These are phyloP conservation scores for Antedon mediterranea DNA, from an alignment of 53 echinoderm and acorn worm genomes.

Conservation along the genomic window DNA sequence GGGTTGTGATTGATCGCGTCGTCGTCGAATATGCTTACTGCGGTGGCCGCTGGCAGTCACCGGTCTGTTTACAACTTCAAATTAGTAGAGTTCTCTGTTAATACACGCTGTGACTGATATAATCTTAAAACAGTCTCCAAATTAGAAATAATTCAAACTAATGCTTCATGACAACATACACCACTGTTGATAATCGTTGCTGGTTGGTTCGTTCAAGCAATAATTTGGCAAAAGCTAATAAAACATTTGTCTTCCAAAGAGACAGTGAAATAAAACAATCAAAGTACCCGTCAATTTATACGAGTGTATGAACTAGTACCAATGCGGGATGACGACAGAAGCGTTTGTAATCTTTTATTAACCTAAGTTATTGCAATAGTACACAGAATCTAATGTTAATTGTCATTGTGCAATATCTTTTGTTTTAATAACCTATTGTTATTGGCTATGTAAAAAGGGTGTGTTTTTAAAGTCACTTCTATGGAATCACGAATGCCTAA, in stretches of 20 bases:
- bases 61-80: not conserved
- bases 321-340: too few relatives aligned
- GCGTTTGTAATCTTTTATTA: too few relatives aligned
- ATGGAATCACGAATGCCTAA: too few relatives aligned
- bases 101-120: not conserved
- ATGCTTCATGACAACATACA: not conserved
- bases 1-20: not conserved
- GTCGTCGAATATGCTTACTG: not conserved
- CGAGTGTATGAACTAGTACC: too few relatives aligned
- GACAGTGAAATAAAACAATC: not conserved
- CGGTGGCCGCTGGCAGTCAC: not conserved
- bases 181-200: not conserved
- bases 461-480: too few relatives aligned
- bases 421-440: too few relatives aligned
- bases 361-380: too few relatives aligned
- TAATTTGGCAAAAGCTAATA: too few relatives aligned
- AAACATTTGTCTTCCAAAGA: not conserved
- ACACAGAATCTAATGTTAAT: too few relatives aligned
- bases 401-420: too few relatives aligned
- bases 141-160: not conserved
- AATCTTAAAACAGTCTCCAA: not conserved
- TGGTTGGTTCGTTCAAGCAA: not conserved
- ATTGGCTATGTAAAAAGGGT: too few relatives aligned
- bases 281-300: too few relatives aligned
- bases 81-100: not conserved